Evolutionary conservation across 2,888 invertebrate genomes (phyloP).

Genomic region (Phengaris alcon): DNA sequence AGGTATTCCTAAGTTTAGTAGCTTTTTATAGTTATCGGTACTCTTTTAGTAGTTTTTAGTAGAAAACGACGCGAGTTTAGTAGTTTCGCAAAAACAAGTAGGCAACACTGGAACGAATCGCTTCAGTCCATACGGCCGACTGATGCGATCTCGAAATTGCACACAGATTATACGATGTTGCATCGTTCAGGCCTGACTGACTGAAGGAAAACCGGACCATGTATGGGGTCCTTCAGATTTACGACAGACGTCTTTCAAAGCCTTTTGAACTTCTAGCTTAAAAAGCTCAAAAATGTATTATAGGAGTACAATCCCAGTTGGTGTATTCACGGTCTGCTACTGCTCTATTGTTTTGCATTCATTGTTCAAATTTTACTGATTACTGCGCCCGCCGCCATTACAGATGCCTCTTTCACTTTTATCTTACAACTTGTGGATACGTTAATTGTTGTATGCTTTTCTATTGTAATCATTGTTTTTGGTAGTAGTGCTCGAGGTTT

Average conservation of each 20-base stretch:
- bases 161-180: too few relatives aligned
- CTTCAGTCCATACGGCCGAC: too few relatives aligned
- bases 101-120: too few relatives aligned
- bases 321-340: conserved; percentile 48
- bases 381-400: conserved; percentile 35
- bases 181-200: too few relatives aligned
- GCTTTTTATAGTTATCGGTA: too few relatives aligned
- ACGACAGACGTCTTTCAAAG: neutral
- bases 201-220: too few relatives aligned
- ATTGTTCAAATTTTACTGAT: conserved; percentile 47
- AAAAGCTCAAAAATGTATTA: conserved; percentile 32
- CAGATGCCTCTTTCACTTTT: conserved; percentile 27
- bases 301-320: conserved; percentile 35
- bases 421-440: conserved; percentile 6
- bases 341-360: conserved; percentile 47
- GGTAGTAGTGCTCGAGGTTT: neutral
- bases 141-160: too few relatives aligned
- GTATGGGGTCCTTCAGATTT: neutral
- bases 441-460: conserved; percentile 24
- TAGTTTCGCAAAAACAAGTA: too few relatives aligned
- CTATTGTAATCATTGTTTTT: conserved; percentile 21
- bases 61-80: too few relatives aligned
- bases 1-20: too few relatives aligned
- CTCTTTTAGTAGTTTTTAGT: too few relatives aligned
- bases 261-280: neutral